Evolutionary conservation across 2,113 vertebrate species (phyloP).

Genomic region (Seriola dumerili): DNA sequence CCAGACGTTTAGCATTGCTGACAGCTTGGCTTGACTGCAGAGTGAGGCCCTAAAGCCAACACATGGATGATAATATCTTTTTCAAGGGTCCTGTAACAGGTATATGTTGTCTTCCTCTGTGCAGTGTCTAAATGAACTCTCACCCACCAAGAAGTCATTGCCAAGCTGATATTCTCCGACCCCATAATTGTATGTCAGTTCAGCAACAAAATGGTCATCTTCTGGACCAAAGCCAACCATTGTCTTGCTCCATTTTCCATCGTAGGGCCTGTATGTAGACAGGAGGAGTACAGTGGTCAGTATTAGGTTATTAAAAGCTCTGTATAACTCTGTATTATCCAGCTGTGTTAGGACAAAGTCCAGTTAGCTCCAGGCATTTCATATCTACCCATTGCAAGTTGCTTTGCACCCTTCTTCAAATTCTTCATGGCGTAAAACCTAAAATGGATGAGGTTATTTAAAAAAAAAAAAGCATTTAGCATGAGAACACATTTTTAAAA

Average conservation of each 20-base stretch:
- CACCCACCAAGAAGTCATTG: slow-evolving; percentile 95
- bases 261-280: slow-evolving; percentile 88
- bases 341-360: slow-evolving; percentile 29
- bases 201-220: slow-evolving; percentile 94
- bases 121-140: slow-evolving; percentile 19
- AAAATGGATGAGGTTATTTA: neutral
- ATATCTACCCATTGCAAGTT: slow-evolving; percentile 92
- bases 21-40: slow-evolving; percentile 92
- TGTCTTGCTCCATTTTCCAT: slow-evolving; percentile 99
- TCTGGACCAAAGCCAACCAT: slow-evolving; percentile 98
- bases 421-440: slow-evolving; percentile 96
- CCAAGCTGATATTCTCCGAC: slow-evolving; percentile 92
- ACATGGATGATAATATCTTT: neutral
- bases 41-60: slow-evolving; percentile 88
- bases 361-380: neutral
- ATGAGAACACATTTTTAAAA: neutral
- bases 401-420: slow-evolving; percentile 98
- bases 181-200: slow-evolving; percentile 97
- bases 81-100: neutral
- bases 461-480: neutral
- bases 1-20: slow-evolving; percentile 88
- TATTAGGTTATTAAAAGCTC: neutral
- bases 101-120: neutral
- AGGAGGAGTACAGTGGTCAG: neutral
- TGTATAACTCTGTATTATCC: neutral